Base-by-base conservation (phyloP, 2,113 vertebrate species). In the Plotosus lineatus region DNA sequence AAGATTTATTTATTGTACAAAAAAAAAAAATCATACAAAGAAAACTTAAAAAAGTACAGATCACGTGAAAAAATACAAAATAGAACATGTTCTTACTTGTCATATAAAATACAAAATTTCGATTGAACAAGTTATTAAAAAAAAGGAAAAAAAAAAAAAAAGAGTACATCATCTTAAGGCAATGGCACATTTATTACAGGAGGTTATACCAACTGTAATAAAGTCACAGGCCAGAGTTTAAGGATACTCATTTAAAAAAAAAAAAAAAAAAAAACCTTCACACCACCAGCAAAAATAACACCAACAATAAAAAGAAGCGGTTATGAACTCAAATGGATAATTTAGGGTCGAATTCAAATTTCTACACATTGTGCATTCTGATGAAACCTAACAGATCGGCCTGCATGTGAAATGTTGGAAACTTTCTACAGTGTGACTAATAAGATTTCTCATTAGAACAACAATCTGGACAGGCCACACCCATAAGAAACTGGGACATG, bases 1-100 rank as follows among this genome's bases (percentile, higher is more conserved):
- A n/a, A 56, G 74, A 73, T 1, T 36, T n/a, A 82, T 93, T 92
- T 92, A 93, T 92, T 92, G 88, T 86, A 86, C 73, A 91, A 90
- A 93, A 90, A 90, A 85, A 88, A 84, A 80, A 76, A 75, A 65
- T 28, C 4, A 73, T 78, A 75, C 40, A 58, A 74, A 83, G 65
- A 15, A 0, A 17, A 11, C 10, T 42, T 90, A 78, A 50, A 83
- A 80, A 79, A 80, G 83, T 88, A 88, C 63, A 86, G 31, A 74
- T 50, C 44, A 51, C 17, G n/a, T 88, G 88, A 61, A 79, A 82
- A 85, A 82, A 23, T 42, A 76, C 12, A 82, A 73, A 68, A 78
- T 4, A 72, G 61, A 89, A 88, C 85, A 89, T 85, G 88, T 87
- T 89, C 84, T 80, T 53, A n/a, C 63, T 17, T 60, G n/a, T 38